Evolutionary conservation across 2,113 vertebrate species (phyloP), one percentile per base, ranked within the genome.

Genomic region (Oreochromis spilurus): DNA sequence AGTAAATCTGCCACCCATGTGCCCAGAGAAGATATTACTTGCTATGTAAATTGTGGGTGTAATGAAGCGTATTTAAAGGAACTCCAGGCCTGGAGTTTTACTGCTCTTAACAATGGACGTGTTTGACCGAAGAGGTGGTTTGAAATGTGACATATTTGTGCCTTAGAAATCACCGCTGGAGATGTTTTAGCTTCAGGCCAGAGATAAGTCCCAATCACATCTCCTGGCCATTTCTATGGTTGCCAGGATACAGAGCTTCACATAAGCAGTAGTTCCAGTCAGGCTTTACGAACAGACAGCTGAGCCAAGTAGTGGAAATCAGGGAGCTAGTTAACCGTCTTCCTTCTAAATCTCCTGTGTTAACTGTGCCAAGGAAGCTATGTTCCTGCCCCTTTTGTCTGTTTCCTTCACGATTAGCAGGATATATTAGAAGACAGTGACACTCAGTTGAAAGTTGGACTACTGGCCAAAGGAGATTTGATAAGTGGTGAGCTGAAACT

Each of bases 181-280:
- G 88, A 90, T 89, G 48, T 88, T 90, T 87, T 80, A 45, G 70
- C 89, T 85, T 54, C 54, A 81, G 90, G 89, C 84, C 70, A 86
- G 89, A 60, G 91, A 84, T 80, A 88, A 84, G 77, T 57, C 67
- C 75, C 89, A 89, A 65, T 82, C 87, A 83, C 57, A 79, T 87
- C 84, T 84, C 81, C 90, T 83, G 85, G 88, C 81, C 83, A 82
- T 79, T 77, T 52, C 54, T 57, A 21, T 79, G 77, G 92, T 92
- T 93, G 90, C 93, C 91, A 85, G 91, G 91, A 87, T 90, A 94
- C 92, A 62, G 84, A 72, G 67, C 70, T 89, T 91, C 67, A 85
- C 81, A 79, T 79, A 81, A 81, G 82, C 67, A 83, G 24, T 58
- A 57, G 50, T 79, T 86, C 52, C 79, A 85, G 34, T 82, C 55